phyloP scores from a whole-genome alignment of 2,888 invertebrate species.

The Lasioglossum oenotherae region DNA sequence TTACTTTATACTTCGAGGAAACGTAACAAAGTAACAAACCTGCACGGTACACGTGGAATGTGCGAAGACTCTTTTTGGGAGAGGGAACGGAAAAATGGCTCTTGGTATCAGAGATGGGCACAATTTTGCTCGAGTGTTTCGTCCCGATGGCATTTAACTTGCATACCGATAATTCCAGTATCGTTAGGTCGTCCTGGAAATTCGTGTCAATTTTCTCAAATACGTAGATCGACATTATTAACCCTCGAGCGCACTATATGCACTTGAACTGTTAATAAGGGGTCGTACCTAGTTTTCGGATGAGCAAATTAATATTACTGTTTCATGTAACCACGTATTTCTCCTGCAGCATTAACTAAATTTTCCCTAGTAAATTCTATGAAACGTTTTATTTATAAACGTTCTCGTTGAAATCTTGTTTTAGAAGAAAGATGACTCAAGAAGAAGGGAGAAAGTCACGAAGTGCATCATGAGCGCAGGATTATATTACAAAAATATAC shows the following conservation, averaged over 20 bases:
- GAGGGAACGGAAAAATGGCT: constrained; percentile 12
- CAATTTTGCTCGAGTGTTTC: background rate
- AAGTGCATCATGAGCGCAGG: too few species aligned
- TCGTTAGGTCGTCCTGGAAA: background rate
- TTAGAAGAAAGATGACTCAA: background rate
- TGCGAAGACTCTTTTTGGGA: constrained; percentile 47
- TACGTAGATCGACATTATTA: background rate
- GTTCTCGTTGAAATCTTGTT: background rate
- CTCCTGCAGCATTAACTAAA: background rate
- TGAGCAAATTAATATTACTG: background rate
- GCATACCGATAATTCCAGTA: background rate
- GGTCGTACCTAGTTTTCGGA: background rate
- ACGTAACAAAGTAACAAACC: constrained; percentile 42
- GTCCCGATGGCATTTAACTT: background rate
- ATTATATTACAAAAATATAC: background rate
- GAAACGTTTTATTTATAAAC: background rate
- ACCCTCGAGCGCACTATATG: background rate
- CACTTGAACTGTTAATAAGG: background rate
- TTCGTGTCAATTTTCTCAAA: background rate
- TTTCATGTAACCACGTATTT: background rate
- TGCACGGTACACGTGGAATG: constrained; percentile 56
- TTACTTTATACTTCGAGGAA: constrained; percentile 37
- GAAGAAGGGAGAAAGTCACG: background rate
- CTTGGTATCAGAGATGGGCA: background rate
- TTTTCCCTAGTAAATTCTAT: background rate